Percentiles rank a stretch among this genome's conserved stretches.
Conservation (phyloP, 2,797 vertebrate genomes). For the Oreortyx pictus region DNA sequence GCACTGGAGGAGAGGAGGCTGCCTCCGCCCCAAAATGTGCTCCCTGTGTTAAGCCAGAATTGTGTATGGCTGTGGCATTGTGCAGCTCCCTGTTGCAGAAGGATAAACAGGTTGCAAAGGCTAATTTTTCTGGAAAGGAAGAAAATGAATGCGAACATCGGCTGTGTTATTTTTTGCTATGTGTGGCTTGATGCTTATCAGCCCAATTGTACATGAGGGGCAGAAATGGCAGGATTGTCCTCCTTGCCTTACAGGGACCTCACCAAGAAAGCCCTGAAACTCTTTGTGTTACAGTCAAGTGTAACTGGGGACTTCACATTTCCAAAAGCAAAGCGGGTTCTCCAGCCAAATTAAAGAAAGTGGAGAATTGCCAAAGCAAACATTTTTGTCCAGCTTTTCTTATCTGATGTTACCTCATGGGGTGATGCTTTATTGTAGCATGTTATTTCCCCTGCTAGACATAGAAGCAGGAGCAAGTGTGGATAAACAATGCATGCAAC, state of each 20-base stretch:
- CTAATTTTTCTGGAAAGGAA: not conserved
- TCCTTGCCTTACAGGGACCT: not conserved
- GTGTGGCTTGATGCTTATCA: conserved; percentile 26
- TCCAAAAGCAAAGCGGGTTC: conserved; percentile 1
- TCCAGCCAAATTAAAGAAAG: conserved; percentile 45
- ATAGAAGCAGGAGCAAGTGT: conserved; percentile 32
- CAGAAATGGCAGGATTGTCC: conserved; percentile 3
- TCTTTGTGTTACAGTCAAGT: not conserved
- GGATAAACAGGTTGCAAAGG: not conserved
- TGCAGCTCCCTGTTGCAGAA: not conserved
- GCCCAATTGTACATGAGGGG: not conserved
- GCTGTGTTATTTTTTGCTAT: not conserved
- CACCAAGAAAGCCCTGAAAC: conserved; percentile 32
- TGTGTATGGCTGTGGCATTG: not conserved
- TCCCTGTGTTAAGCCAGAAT: not conserved
- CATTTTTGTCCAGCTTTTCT: conserved; percentile 64
- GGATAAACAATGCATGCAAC: conserved; percentile 43
- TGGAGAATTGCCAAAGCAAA: conserved; percentile 67
- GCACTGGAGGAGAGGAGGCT: not conserved
- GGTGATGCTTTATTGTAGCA: conserved; percentile 36
- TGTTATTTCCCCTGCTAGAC: conserved; percentile 66
- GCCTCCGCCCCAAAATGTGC: not conserved
- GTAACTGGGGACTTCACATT: not conserved
- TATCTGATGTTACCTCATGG: conserved; percentile 71
- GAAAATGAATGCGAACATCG: not conserved